Base-by-base conservation (phyloP, 2,797 vertebrate genomes). In the Platalea minor region DNA sequence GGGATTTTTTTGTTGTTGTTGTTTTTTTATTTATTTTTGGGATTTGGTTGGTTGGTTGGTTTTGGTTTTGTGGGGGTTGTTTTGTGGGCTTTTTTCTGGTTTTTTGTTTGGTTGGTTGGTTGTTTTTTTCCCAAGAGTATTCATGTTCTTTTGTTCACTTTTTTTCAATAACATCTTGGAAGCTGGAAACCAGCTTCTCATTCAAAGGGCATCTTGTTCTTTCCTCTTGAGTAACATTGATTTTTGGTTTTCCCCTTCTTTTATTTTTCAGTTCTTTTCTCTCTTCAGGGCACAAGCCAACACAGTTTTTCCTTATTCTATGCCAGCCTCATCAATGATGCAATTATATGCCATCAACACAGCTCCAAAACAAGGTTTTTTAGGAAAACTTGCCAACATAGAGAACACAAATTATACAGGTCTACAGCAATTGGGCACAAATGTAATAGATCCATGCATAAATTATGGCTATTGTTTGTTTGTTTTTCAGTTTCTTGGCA, bases 311-410 rank as follows among this genome's bases (percentile, higher is more conserved):
- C 73, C 13, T 85, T 89, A 57, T 83, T 94, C 82, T 91, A 8
- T 96, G 91, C 93, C 89, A 96, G 50, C 37, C 69, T 96, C 92
- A 95, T 96, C 89, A 96, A 73, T 85, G 69, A 91, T 93, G 87
- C 41, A 94, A 84, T 95, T 96, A 81, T 61, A 59, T 65, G 57
- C 64, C 23, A 84, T 69, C 33, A 67, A 88, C 54, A 75, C 0
- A 16, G 61, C 28, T 91, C 57, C 69, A 92, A 85, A 92, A 18
- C 50, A 75, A 65, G 28, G 2, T 28, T 84, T 97, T 94, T 84
- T 51, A 76, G 72, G 29, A 89, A 93, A 91, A 68, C 45, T 72
- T 93, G 72, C 92, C 92, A 95, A 53, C 50, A 80, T 10, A 78
- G 29, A 77, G 37, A 92, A 56, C 41, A 91, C 16, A 88, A 96